Evolutionary conservation across 2,113 vertebrate species (phyloP).

Genomic region (Lophochroa leadbeateri): DNA sequence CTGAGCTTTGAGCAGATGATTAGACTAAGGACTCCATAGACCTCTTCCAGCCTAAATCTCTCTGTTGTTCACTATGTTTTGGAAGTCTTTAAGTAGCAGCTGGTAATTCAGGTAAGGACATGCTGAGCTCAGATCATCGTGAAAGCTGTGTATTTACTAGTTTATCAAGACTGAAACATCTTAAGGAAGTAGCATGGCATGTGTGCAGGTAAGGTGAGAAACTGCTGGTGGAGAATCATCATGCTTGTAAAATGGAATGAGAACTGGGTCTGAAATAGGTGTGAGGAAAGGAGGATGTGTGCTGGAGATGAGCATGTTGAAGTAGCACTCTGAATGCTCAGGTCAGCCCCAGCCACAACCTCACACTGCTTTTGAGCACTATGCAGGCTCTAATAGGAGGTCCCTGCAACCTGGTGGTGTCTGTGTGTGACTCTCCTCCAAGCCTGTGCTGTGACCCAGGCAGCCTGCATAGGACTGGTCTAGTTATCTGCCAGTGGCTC

Average conservation of each 20-base stretch:
- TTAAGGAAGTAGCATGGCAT: background rate
- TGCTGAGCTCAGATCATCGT: background rate
- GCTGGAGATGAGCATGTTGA: background rate
- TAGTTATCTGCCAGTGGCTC: background rate
- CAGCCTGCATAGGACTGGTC: background rate
- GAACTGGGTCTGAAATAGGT: background rate
- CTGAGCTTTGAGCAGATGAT: background rate
- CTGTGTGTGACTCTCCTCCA: background rate
- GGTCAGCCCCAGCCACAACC: background rate
- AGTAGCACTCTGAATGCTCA: background rate
- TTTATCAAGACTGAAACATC: background rate
- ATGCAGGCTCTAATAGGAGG: background rate
- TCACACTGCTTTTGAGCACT: background rate
- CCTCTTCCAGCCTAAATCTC: background rate
- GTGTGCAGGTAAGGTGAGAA: background rate
- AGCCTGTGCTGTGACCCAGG: background rate
- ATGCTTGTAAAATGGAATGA: background rate
- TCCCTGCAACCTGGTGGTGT: background rate
- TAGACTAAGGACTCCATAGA: background rate
- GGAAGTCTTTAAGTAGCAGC: background rate
- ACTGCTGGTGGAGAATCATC: background rate
- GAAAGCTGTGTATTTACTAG: background rate
- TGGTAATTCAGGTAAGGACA: background rate
- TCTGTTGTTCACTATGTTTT: background rate
- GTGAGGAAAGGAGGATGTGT: background rate